Conservation (phyloP, 2,888 invertebrate species). For the Yponomeuta malinellus region DNA sequence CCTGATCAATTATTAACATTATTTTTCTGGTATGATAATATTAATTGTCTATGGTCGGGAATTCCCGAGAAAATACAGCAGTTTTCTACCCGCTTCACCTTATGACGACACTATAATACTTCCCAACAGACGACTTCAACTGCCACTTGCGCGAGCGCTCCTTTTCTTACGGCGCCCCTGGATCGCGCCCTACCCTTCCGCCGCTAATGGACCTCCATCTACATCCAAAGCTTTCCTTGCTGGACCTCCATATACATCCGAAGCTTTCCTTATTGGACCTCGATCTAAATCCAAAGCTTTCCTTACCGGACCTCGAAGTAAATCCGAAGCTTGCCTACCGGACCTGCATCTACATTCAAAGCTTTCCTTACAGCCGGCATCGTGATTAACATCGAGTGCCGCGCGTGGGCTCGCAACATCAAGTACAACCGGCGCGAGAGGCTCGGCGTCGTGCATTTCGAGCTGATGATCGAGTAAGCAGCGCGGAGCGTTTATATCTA, state of each 20-base stretch:
- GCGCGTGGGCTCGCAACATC: constrained; percentile 92
- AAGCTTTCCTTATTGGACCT: background rate
- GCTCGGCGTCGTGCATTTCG: constrained; percentile 77
- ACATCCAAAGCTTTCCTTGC: background rate
- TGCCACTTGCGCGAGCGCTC: no score
- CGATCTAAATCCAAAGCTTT: constrained; percentile 7
- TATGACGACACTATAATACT: no score
- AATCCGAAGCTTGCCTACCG: background rate
- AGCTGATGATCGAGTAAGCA: constrained; percentile 71
- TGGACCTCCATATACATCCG: background rate
- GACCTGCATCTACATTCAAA: background rate
- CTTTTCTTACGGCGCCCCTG: no score
- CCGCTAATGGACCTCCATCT: background rate
- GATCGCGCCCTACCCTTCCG: no score
- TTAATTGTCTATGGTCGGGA: no score
- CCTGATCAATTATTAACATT: no score
- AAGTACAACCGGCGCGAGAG: constrained; percentile 81
- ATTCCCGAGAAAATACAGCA: no score
- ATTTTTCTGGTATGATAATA: no score
- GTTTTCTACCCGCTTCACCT: no score
- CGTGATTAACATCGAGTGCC: constrained; percentile 86
- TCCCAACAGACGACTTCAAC: no score
- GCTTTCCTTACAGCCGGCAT: constrained; percentile 68
- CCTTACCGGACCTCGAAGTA: constrained; percentile 25
- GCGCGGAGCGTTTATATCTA: background rate